Percentiles rank a stretch among this genome's conserved stretches.
phyloP scores from a whole-genome alignment of 2,113 vertebrate genomes.

The Perca schrenkii region DNA sequence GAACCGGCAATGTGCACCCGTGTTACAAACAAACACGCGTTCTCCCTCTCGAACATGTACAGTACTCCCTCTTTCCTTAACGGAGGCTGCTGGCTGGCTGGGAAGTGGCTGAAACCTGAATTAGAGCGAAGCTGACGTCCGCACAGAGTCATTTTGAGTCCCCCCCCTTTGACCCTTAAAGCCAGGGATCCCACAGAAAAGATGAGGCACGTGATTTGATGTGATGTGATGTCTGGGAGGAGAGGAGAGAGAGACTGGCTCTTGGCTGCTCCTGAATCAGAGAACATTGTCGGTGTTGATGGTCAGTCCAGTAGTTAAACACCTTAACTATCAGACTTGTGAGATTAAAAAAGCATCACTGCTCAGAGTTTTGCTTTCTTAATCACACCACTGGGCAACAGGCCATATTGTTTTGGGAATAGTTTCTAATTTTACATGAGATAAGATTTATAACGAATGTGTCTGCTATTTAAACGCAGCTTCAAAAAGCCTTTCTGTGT shows the following conservation, averaged over 20 bases:
- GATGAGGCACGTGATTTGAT: constrained; percentile 56
- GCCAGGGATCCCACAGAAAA: constrained; percentile 62
- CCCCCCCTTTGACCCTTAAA: constrained; percentile 64
- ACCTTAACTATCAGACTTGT: neutral
- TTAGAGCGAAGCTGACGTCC: constrained; percentile 69
- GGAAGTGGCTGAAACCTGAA: constrained; percentile 63
- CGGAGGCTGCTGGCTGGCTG: constrained; percentile 53
- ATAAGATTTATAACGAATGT: neutral
- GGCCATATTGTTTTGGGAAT: neutral
- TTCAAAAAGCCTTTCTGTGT: neutral
- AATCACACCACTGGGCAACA: neutral
- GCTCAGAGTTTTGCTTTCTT: neutral
- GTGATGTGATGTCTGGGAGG: constrained; percentile 42
- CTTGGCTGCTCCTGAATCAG: constrained; percentile 23
- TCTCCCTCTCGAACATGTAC: constrained; percentile 2
- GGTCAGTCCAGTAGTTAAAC: constrained; percentile 24
- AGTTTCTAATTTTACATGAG: neutral
- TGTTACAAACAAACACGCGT: constrained; percentile 20
- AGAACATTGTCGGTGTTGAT: constrained; percentile 9
- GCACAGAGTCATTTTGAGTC: constrained; percentile 67
- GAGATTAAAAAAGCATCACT: neutral
- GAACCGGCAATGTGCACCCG: constrained; percentile 22
- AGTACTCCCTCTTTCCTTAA: constrained; percentile 41
- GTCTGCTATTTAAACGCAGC: neutral
- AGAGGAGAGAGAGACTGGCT: constrained; percentile 46